A percentile compares a stretch with the other conserved stretches of the same genome.
phyloP scores from a whole-genome alignment of 2,113 vertebrate species.

The Ahaetulla prasina region DNA sequence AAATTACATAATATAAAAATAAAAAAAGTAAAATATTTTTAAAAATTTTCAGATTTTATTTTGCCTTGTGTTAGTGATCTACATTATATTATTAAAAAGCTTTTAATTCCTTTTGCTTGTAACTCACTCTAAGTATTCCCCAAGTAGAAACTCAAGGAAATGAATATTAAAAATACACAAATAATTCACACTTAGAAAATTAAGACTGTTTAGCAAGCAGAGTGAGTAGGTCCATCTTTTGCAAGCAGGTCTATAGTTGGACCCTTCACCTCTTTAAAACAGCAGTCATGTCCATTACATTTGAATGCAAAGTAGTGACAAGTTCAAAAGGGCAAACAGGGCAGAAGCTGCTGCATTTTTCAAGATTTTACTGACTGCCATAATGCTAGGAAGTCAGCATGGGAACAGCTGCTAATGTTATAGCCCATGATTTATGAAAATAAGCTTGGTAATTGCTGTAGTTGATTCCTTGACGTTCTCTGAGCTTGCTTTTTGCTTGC shows the following conservation, averaged over 20 bases:
- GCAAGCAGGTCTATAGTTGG: neutral
- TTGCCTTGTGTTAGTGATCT: neutral
- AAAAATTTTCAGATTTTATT: neutral
- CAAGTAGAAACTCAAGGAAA: neutral
- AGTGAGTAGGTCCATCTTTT: neutral
- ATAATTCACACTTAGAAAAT: neutral
- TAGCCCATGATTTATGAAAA: neutral
- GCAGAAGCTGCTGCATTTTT: neutral
- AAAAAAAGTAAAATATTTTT: neutral
- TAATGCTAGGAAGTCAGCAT: neutral
- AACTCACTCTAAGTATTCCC: neutral
- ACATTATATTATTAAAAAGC: neutral
- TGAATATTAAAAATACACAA: conserved; percentile 26
- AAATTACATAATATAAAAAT: neutral
- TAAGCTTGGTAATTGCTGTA: neutral
- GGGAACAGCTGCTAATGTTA: neutral
- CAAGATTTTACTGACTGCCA: neutral
- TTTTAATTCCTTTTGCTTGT: neutral
- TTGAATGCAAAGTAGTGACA: neutral
- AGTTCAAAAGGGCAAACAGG: neutral
- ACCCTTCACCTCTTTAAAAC: neutral
- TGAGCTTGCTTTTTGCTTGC: neutral
- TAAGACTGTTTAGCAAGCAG: neutral
- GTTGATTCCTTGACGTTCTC: neutral
- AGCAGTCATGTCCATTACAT: neutral